These are phyloP conservation scores for Coenonympha arcania DNA, from an alignment of 2,888 invertebrate species.

Conservation along the genomic window DNA sequence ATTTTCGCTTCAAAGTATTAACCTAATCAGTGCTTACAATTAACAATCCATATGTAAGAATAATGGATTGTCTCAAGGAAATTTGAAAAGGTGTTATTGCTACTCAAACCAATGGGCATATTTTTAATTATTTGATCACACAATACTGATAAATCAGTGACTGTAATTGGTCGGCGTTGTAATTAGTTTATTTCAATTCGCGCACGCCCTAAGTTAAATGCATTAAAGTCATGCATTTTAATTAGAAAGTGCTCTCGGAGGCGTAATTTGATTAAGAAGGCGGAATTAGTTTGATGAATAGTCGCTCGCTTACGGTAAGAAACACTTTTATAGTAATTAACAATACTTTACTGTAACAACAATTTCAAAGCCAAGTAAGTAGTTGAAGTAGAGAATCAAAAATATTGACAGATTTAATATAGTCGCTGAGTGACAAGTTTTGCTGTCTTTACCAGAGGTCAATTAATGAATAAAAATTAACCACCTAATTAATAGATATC, in stretches of 20 bases:
- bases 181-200: slow-evolving; percentile 61
- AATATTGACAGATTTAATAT: no score
- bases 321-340: not conserved
- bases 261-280: slow-evolving; percentile 38
- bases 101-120: slow-evolving; percentile 48
- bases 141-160: slow-evolving; percentile 62
- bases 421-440: no score
- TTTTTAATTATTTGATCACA: slow-evolving; percentile 73
- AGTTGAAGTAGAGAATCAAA: no score
- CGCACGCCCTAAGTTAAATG: slow-evolving; percentile 50
- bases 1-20: no score
- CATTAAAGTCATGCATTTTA: slow-evolving; percentile 55
- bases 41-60: no score
- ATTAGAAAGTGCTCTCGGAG: slow-evolving; percentile 37
- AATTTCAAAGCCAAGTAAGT: no score
- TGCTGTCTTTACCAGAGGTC: no score
- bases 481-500: no score
- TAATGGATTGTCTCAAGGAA: not conserved
- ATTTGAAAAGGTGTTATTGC: not conserved
- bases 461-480: no score
- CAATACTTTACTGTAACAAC: not conserved
- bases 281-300: slow-evolving; percentile 10
- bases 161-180: slow-evolving; percentile 53
- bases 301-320: not conserved
- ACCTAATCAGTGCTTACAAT: no score